phyloP scores from a whole-genome alignment of 2,797 vertebrate species.

The Arrhamphus sclerolepis region DNA sequence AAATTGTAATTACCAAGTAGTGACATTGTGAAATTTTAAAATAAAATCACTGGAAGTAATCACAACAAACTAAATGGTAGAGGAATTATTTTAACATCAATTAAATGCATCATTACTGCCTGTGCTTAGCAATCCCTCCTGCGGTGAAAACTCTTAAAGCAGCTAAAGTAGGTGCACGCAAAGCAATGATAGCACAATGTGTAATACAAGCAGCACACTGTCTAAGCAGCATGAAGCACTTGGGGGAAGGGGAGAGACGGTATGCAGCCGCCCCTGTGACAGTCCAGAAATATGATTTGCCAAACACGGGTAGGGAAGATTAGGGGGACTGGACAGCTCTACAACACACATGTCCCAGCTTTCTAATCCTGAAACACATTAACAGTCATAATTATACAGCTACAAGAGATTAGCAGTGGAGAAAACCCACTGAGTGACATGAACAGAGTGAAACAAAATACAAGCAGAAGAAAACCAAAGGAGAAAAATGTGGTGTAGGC shows the following conservation, averaged over 20 bases:
- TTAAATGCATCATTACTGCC: constrained; percentile 21
- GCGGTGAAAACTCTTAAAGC: constrained; percentile 47
- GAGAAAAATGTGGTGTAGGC: not conserved
- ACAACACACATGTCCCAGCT: constrained; percentile 31
- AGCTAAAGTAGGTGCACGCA: constrained; percentile 30
- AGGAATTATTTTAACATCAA: constrained; percentile 5
- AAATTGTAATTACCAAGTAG: no score
- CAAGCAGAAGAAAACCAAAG: constrained; percentile 21
- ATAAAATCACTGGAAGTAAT: no score
- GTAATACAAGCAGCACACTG: constrained; percentile 44
- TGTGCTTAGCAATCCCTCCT: constrained; percentile 18
- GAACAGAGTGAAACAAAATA: constrained; percentile 38
- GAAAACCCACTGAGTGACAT: constrained; percentile 51
- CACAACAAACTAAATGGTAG: not conserved
- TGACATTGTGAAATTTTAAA: no score
- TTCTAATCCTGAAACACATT: constrained; percentile 76
- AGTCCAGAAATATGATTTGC: constrained; percentile 59
- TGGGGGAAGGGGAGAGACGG: constrained; percentile 20
- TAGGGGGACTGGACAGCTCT: constrained; percentile 48
- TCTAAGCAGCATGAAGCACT: constrained; percentile 44
- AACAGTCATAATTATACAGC: constrained; percentile 73
- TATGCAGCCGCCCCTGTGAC: constrained; percentile 48
- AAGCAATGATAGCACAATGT: constrained; percentile 40
- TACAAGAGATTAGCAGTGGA: constrained; percentile 72
- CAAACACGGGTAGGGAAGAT: constrained; percentile 54